phyloP scores from a whole-genome alignment of 92 coral and sea anemone species.

The Epizoanthus ramosus region DNA sequence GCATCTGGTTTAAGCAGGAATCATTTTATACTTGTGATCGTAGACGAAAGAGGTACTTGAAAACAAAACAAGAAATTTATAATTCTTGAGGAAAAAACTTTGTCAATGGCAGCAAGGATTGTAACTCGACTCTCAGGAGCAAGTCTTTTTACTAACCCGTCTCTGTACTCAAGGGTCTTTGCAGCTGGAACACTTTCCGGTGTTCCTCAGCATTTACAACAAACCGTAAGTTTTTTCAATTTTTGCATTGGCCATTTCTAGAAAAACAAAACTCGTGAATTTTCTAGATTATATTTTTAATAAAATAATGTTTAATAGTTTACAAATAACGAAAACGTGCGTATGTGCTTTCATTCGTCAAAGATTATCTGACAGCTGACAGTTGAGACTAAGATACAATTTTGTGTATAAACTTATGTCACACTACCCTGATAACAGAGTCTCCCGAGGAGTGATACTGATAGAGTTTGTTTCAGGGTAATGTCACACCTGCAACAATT shows the following conservation, averaged over 20 bases:
- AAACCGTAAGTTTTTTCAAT: constrained; percentile 2
- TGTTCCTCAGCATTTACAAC: neutral
- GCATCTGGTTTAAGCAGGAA: constrained; percentile 13
- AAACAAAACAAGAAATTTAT: neutral
- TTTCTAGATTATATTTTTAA: no score
- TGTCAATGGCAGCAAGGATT: neutral
- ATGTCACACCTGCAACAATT: no score
- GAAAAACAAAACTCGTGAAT: no score
- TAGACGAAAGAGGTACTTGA: neutral
- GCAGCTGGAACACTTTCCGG: neutral
- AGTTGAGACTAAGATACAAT: no score
- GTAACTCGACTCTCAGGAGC: constrained; percentile 5
- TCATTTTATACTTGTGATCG: neutral
- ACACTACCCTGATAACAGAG: no score
- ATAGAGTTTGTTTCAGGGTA: no score
- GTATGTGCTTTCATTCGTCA: no score
- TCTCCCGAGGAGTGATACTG: no score
- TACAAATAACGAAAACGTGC: no score
- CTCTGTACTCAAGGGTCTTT: neutral
- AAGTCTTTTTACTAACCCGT: neutral
- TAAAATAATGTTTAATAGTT: no score
- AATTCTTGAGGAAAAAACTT: neutral
- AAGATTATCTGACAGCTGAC: no score
- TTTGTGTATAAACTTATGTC: no score
- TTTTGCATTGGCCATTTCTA: neutral